Percentiles rank a stretch among this genome's conserved stretches.
These are phyloP conservation scores for Cirrhinus mrigala DNA, from an alignment of 2,797 vertebrate species.

Conservation along the genomic window DNA sequence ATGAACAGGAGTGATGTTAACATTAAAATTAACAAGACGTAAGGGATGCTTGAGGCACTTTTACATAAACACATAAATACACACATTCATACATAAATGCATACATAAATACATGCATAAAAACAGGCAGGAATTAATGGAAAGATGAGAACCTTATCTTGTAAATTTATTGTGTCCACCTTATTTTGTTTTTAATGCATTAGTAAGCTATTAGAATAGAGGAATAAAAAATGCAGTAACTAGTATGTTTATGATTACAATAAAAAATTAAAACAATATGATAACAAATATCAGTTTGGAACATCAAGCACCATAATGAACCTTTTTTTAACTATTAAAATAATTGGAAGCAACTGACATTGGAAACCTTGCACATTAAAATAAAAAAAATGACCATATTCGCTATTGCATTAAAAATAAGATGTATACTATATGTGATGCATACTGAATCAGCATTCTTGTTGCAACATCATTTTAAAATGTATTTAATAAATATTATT, in stretches of 20 bases:
- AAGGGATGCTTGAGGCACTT: not conserved
- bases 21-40: not conserved
- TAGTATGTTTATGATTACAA: not conserved
- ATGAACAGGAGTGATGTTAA: conserved; percentile 1
- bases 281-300: not conserved
- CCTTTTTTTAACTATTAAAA: not conserved
- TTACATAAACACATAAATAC: not conserved
- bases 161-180: not conserved
- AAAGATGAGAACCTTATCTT: not conserved
- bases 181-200: not conserved
- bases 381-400: not conserved
- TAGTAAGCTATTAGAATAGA: not conserved
- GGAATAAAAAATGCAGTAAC: not conserved
- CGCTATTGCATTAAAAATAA: not conserved
- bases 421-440: not conserved
- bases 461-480: not conserved
- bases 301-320: not conserved
- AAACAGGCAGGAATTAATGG: not conserved
- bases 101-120: not conserved
- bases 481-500: not conserved
- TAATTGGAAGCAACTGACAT: not conserved
- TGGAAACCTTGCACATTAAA: not conserved
- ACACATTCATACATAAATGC: not conserved
- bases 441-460: not conserved
- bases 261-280: not conserved